Evolutionary conservation across 1,140 invertebrate species (phyloP), one percentile per base, ranked within the genome.

Genomic region (Heliconius eleuchia): DNA sequence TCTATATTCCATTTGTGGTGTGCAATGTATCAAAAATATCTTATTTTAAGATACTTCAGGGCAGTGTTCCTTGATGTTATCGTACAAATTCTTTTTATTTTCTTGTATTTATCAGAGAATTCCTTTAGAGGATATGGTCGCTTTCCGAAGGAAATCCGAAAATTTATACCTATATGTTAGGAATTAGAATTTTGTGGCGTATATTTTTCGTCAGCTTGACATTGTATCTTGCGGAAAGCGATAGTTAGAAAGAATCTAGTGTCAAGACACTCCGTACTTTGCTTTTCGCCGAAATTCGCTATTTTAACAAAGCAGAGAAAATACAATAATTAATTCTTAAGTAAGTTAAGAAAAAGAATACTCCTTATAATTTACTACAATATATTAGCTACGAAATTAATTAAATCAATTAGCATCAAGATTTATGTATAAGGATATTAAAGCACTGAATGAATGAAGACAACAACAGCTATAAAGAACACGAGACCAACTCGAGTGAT

Each of bases 391-490:
- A 66, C 3, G n/a, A 4, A 66, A 66, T 66, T 11, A 66, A 66
- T 66, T 66, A 66, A 30, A 66, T 84, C 82, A 85, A 83, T 85
- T 82, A 80, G 80, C 80, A 82, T 77, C 74, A 81, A 80, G 71
- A 78, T 84, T 83, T 84, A 83, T 84, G 84, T 88, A 86, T 86
- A 86, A 86, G 82, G 85, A 88, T 89, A 88, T 85, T 86, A 87
- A 85, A 86, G 81, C 82, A 79, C 86, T 83, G 89, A 93, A 91
- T 92, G 87, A 94, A 92, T 88, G 86, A 91, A 93, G 85, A 90
- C 89, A 90, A 92, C 86, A 88, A 91, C 90, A 86, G 88, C 90
- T 91, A 87, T 91, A 90, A 92, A 91, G 89, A 93, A 90, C 86
- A 87, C 84, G 86, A 88, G 91, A 88, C 89, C 87, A 92, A 91